Evolutionary conservation across 1,140 invertebrate species (phyloP).

Genomic region (Sycobia sp.): DNA sequence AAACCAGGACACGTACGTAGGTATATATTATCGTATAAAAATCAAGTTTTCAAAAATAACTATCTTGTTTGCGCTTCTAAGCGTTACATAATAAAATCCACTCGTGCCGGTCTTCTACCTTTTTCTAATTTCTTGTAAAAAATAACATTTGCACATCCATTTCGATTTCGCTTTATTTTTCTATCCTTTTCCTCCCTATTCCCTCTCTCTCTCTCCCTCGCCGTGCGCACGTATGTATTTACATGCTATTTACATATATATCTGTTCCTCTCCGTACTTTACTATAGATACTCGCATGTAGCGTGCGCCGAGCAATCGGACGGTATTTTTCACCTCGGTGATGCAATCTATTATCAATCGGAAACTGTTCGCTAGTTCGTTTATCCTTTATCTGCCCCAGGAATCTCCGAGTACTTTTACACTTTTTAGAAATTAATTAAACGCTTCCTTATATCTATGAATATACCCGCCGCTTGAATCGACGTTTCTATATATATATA

Average conservation of each 20-base stretch:
- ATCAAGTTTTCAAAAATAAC: too few species aligned
- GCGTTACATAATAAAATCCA: too few species aligned
- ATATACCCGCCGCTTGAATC: too few species aligned
- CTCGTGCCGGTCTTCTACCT: too few species aligned
- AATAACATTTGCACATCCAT: not conserved
- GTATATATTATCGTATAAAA: too few species aligned
- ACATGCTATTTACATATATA: conserved; percentile 30
- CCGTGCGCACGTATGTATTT: not conserved
- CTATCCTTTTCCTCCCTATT: not conserved
- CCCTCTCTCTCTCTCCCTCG: too few species aligned
- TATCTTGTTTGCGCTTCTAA: too few species aligned
- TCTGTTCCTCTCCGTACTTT: conserved; percentile 18
- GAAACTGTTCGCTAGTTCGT: conserved; percentile 3
- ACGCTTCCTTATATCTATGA: not conserved
- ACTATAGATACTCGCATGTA: conserved; percentile 5
- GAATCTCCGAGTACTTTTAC: not conserved
- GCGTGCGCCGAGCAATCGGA: conserved; percentile 1
- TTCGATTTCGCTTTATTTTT: not conserved
- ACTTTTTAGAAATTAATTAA: conserved; percentile 24
- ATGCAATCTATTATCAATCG: conserved; percentile 22
- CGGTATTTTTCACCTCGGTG: conserved; percentile 5
- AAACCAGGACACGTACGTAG: too few species aligned
- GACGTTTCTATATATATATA: not conserved
- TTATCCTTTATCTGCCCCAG: not conserved
- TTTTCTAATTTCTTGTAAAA: too few species aligned